A percentile compares a stretch with the other conserved stretches of the same genome.
Conservation (phyloP, 2,113 vertebrate species). For the Stictonetta naevosa region DNA sequence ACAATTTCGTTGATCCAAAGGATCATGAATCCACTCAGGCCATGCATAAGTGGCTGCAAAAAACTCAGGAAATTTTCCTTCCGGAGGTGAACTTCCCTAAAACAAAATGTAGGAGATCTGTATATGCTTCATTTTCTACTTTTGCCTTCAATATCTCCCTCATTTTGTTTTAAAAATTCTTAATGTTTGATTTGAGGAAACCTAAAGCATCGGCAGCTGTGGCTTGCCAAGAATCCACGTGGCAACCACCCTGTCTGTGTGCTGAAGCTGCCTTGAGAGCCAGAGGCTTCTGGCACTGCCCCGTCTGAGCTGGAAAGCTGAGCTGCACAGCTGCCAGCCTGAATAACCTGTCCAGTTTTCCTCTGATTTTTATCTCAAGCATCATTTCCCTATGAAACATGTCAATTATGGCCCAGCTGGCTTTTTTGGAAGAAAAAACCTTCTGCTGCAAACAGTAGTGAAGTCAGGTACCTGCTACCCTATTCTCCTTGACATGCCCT, state of each 20-base stretch:
- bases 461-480: background rate
- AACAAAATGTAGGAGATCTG: background rate
- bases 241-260: background rate
- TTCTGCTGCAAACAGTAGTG: background rate
- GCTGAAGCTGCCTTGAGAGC: background rate
- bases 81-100: slow-evolving; percentile 63
- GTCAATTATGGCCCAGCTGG: background rate
- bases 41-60: slow-evolving; percentile 79
- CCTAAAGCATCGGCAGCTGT: background rate
- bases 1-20: slow-evolving; percentile 81
- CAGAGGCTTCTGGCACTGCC: accelerated
- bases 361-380: background rate
- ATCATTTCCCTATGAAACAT: background rate
- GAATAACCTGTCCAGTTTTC: background rate
- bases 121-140: background rate
- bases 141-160: background rate
- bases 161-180: background rate
- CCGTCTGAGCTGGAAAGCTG: background rate
- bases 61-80: slow-evolving; percentile 73
- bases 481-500: accelerated
- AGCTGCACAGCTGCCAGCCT: background rate
- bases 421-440: background rate
- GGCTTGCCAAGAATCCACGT: background rate
- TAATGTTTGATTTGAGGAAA: background rate
- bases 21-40: slow-evolving; percentile 80